Evolutionary conservation across 1,140 invertebrate genomes (phyloP), one percentile per base, ranked within the genome.

Genomic region (Dendrolimus punctatus): DNA sequence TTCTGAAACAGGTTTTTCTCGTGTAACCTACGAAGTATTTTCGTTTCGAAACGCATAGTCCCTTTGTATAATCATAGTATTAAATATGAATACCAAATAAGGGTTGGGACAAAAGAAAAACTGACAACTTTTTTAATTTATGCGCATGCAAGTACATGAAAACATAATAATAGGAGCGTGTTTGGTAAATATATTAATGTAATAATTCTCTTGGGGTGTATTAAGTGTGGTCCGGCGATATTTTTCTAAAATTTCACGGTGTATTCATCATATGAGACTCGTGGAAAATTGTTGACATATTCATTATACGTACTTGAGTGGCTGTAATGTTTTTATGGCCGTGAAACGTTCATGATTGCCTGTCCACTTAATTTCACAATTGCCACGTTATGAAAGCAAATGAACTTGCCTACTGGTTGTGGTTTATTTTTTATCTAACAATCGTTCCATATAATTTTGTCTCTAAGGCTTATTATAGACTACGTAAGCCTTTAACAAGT

Each of bases 31-130:
- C 64, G 74, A 76, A 71, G 60, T 84, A 66, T 76, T 79, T 76
- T 72, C 70, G 70, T 80, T 76, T 73, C 57, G 80, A 71, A 79
- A 73, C 71, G 65, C 74, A 64, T 64, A 66, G 68, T 71, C 70
- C 76, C 77, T 82, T 86, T 86, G 80, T 86, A 75, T 73, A 77
- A 82, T 73, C 80, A 76, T 83, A 84, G 81, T 82, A 78, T 80
- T 77, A 83, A 85, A 83, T 80, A 86, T 86, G 81, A 86, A 86
- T 85, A 86, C 81, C 73, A 85, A 85, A 85, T 85, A 79, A 86
- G 83, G 83, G 81, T 76, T 73, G 69, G 75, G 67, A 86, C 80
- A 86, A 86, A 85, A 82, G 81, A 79, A 85, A 80, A 80, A 82
- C 73, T 76, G 78, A 74, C 80, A 82, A 74, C 68, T 69, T 76